A percentile compares a stretch with the other conserved stretches of the same genome.
phyloP scores from a whole-genome alignment of 2,888 invertebrate genomes.

The Antheraea assamensis region DNA sequence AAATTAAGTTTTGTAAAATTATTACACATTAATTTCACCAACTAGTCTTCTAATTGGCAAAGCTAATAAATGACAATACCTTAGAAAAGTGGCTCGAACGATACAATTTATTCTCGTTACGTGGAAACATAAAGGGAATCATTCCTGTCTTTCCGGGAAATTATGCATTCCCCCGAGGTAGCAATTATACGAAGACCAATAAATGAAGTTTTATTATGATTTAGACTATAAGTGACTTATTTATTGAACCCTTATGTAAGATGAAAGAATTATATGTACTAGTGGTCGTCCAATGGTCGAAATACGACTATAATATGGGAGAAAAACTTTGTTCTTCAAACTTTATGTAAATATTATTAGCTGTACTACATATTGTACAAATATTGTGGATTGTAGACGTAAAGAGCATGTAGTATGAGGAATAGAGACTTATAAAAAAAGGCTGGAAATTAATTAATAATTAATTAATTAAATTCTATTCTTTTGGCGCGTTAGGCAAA shows the following conservation, averaged over 20 bases:
- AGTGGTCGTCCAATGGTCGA: too few relatives aligned
- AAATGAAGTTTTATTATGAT: slow-evolving; percentile 30
- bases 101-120: slow-evolving; percentile 70
- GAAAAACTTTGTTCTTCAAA: too few relatives aligned
- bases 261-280: not conserved
- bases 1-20: not conserved
- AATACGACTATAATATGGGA: too few relatives aligned
- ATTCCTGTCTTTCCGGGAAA: slow-evolving; percentile 60
- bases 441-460: too few relatives aligned
- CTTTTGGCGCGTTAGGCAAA: too few relatives aligned
- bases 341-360: too few relatives aligned
- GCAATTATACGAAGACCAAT: slow-evolving; percentile 43
- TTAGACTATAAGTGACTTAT: not conserved
- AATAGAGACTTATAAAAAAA: too few relatives aligned
- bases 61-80: slow-evolving; percentile 65
- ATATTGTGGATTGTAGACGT: too few relatives aligned
- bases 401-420: too few relatives aligned
- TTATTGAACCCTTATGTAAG: not conserved
- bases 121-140: slow-evolving; percentile 66
- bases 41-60: slow-evolving; percentile 60
- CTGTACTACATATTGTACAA: too few relatives aligned
- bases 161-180: slow-evolving; percentile 56
- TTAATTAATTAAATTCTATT: too few relatives aligned
- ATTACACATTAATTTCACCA: slow-evolving; percentile 52
- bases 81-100: slow-evolving; percentile 44